phyloP scores from a whole-genome alignment of 2,888 invertebrate species.

The Callimorpha dominula region DNA sequence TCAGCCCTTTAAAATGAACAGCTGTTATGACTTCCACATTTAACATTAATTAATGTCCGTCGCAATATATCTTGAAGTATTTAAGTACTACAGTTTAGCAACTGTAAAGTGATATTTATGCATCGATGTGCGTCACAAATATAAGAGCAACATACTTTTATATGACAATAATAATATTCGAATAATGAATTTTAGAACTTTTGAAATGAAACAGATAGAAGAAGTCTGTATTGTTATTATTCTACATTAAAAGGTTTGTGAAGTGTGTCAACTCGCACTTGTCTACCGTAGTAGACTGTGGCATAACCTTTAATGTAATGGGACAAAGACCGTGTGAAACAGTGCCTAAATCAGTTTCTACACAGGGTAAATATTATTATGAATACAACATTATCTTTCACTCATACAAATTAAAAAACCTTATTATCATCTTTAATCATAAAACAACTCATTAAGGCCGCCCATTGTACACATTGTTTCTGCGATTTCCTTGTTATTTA shows the following conservation, averaged over 20 bases:
- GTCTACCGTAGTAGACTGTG: too few species aligned
- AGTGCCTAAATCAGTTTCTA: neutral
- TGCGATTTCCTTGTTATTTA: too few species aligned
- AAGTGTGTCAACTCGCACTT: too few species aligned
- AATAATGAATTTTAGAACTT: too few species aligned
- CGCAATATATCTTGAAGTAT: too few species aligned
- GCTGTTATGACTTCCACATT: neutral
- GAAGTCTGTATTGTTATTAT: too few species aligned
- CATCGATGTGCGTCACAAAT: neutral
- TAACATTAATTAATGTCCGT: neutral
- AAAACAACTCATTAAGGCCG: neutral
- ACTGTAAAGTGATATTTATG: neutral
- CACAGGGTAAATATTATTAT: neutral
- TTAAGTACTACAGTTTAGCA: neutral
- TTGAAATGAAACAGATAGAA: too few species aligned
- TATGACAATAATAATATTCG: too few species aligned
- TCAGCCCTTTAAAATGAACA: neutral
- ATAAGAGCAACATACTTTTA: too few species aligned
- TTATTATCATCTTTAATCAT: neutral
- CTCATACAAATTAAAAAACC: neutral
- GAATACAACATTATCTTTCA: neutral
- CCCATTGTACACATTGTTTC: too few species aligned
- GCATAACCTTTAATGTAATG: neutral
- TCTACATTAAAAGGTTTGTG: too few species aligned
- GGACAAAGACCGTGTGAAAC: neutral